These are phyloP conservation scores for Synaphobranchus kaupii DNA, from an alignment of 2,797 vertebrate genomes.

Conservation along the genomic window DNA sequence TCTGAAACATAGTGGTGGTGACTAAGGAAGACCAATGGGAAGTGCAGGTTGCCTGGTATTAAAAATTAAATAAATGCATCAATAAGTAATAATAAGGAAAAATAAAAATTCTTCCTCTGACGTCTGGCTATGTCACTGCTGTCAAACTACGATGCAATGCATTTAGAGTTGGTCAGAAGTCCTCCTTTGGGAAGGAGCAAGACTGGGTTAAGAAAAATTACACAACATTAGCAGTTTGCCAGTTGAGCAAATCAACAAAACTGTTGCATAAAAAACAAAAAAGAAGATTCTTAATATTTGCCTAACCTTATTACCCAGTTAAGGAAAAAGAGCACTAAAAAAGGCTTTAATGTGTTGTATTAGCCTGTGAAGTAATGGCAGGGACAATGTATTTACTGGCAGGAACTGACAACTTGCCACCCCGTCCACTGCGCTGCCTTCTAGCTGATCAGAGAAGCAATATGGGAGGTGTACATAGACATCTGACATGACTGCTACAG, in stretches of 20 bases:
- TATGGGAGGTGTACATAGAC: background rate
- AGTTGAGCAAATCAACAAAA: background rate
- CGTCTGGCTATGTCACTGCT: background rate
- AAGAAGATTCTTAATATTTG: background rate
- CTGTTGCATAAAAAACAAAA: background rate
- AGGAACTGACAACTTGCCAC: background rate
- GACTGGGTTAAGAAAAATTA: background rate
- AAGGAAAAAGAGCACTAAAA: background rate
- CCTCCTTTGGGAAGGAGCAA: background rate
- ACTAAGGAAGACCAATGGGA: background rate
- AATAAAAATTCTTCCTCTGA: background rate
- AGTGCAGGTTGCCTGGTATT: background rate
- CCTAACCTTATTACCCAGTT: background rate
- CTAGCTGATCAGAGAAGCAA: background rate
- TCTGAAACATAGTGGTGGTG: background rate
- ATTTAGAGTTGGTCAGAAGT: background rate
- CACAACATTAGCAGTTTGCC: background rate
- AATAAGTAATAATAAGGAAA: background rate
- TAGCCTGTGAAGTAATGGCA: background rate
- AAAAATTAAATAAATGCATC: background rate
- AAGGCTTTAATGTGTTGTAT: background rate
- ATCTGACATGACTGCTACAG: background rate
- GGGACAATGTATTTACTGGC: background rate
- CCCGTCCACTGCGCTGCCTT: background rate
- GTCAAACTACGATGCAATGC: background rate